These are phyloP conservation scores for Enteromius argenteus DNA, from an alignment of 2,797 vertebrate genomes.

Conservation along the genomic window DNA sequence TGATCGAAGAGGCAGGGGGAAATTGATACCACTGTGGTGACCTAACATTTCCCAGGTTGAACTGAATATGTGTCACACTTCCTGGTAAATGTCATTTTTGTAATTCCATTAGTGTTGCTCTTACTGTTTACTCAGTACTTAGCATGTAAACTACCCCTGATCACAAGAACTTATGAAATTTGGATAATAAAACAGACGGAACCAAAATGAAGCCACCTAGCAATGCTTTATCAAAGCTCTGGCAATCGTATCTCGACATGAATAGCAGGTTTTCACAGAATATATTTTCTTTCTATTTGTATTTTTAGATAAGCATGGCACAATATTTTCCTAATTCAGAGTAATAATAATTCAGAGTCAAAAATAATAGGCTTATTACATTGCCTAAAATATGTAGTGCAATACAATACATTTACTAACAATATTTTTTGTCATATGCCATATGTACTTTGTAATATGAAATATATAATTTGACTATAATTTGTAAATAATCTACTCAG, in stretches of 20 bases:
- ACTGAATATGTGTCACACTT: background rate
- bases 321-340: background rate
- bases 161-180: background rate
- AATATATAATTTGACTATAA: background rate
- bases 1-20: slow-evolving; percentile 47
- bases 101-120: background rate
- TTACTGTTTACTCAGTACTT: background rate
- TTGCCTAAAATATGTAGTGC: background rate
- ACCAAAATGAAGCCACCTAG: background rate
- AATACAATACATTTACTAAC: background rate
- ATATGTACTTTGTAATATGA: no score
- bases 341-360: background rate
- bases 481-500: background rate
- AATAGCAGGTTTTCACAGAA: background rate
- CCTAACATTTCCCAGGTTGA: slow-evolving; percentile 32
- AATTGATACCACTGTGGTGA: slow-evolving; percentile 36
- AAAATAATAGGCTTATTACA: background rate
- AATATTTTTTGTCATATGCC: background rate
- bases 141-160: background rate
- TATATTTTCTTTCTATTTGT: background rate
- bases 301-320: background rate
- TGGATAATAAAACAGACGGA: background rate
- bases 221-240: background rate
- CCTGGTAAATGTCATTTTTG: background rate
- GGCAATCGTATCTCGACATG: background rate